Evolutionary conservation across 2,113 vertebrate species (phyloP), one percentile per base, ranked within the genome.

Genomic region (Forbesichthys agassizii): DNA sequence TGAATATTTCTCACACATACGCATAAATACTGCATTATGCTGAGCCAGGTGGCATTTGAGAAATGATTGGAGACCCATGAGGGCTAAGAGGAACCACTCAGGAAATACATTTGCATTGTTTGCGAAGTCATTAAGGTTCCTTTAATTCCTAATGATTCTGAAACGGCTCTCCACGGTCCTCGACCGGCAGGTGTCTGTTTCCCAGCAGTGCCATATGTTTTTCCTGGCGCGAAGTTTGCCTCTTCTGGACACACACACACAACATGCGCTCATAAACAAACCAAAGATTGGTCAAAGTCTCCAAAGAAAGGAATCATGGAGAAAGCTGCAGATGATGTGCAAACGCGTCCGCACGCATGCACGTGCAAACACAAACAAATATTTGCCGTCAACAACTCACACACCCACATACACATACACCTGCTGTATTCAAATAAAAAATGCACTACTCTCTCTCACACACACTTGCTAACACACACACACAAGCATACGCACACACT

Each of bases 201-300:
- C 87, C 87, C 84, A 82, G 69, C 84, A 78, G 85, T 80, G 67
- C 91, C 91, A 87, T 93, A 92, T 93, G 91, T 70, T 91, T 86
- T 85, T 85, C 81, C 87, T 90, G 91, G 91, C 88, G 73, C 74
- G 47, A 61, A 54, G 68, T 77, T 81, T 27, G 68, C 79, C 84
- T 85, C 80, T 86, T 75, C 80, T 33, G 75, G 86, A 88, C 20
- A 20, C 20, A 20, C 20, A 20, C 20, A 20, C 20, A 16, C 16
- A 16, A 16, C 88, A 88, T 64, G 76, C 79, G 27, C 70, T 82
- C 84, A 83, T 86, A 90, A 91, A 92, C 88, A 92, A 90, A 90
- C 83, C 80, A 76, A 82, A 89, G 88, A 86, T 77, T 84, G 90
- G 89, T 91, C 88, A 88, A 84, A 83, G 82, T 87, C 89, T 89